Evolutionary conservation across 1,140 invertebrate genomes (phyloP).

Genomic region (Phocides pigmalion): DNA sequence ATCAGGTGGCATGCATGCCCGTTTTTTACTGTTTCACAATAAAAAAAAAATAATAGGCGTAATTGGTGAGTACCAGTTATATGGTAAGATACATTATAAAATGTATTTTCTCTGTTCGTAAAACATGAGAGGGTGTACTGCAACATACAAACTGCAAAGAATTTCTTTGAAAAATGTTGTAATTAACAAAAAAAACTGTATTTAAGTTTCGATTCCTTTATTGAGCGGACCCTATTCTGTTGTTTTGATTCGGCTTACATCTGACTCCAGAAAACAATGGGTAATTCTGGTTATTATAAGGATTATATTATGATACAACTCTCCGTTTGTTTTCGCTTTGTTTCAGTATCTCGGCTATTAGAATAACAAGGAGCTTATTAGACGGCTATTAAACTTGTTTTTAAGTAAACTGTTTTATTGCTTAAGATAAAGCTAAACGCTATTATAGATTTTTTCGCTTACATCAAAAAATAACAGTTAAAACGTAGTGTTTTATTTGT

Average conservation of each 20-base stretch:
- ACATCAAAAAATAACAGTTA: too few relatives aligned
- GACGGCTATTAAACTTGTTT: conserved; percentile 56
- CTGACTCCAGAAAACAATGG: conserved; percentile 42
- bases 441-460: not conserved
- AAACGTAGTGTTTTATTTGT: too few relatives aligned
- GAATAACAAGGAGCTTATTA: conserved; percentile 61
- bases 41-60: too few relatives aligned
- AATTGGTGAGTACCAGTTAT: too few relatives aligned
- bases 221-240: conserved; percentile 2
- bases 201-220: not conserved
- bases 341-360: conserved; percentile 44
- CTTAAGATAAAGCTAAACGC: not conserved
- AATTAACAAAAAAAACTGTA: not conserved
- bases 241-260: conserved; percentile 17
- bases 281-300: conserved; percentile 49
- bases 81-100: too few relatives aligned
- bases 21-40: too few relatives aligned
- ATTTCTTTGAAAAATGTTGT: not conserved
- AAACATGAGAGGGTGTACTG: too few relatives aligned
- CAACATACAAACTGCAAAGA: too few relatives aligned
- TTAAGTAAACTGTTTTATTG: conserved; percentile 26
- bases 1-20: too few relatives aligned
- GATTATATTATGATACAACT: conserved; percentile 49
- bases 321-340: conserved; percentile 44
- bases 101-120: too few relatives aligned